Conservation (phyloP, 2,888 invertebrate genomes). For the Deilephila elpenor region DNA sequence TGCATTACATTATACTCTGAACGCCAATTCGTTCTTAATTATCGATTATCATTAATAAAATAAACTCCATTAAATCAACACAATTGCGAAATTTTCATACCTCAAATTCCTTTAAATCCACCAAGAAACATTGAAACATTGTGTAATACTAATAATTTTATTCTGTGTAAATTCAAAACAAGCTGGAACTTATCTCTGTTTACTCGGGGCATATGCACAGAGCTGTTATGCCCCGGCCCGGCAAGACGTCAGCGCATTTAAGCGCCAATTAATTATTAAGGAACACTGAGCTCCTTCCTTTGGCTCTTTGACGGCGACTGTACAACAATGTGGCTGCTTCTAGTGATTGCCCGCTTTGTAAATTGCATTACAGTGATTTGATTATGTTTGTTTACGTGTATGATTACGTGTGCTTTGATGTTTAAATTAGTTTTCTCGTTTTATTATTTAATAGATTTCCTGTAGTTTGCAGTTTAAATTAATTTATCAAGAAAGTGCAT, state of each 20-base stretch:
- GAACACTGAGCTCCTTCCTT: conserved; percentile 74
- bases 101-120: neutral
- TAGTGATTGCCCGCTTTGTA: conserved; percentile 80
- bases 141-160: conserved; percentile 39
- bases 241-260: conserved; percentile 82
- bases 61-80: no score
- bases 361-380: conserved; percentile 73
- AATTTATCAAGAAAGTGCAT: neutral
- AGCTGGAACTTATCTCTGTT: conserved; percentile 58
- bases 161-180: conserved; percentile 49
- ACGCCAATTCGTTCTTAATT: no score
- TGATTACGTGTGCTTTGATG: conserved; percentile 22
- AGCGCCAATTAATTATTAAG: conserved; percentile 84
- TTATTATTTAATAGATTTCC: neutral
- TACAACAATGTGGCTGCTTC: conserved; percentile 80
- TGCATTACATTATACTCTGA: no score
- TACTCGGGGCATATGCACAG: conserved; percentile 67
- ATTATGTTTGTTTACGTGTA: conserved; percentile 50
- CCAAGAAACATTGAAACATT: conserved; percentile 34
- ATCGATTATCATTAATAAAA: no score
- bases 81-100: neutral
- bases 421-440: neutral
- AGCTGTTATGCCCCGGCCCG: conserved; percentile 71
- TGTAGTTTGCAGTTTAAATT: neutral
- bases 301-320: conserved; percentile 79